A percentile compares a stretch with the other conserved stretches of the same genome.
Conservation (phyloP, 1,140 invertebrate genomes). For the Trichonephila clavipes region DNA sequence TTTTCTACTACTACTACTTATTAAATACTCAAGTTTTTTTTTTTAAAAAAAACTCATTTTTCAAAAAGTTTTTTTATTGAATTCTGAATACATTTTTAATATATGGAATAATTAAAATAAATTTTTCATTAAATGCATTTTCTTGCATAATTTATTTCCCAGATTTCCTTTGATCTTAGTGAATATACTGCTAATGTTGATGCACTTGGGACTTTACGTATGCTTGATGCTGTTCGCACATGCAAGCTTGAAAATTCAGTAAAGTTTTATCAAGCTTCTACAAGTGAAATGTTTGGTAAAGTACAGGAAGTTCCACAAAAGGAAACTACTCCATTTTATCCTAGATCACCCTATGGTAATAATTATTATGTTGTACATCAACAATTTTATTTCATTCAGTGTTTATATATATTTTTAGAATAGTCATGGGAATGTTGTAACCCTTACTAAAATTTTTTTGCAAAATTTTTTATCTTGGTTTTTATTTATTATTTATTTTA, state of each 20-base stretch:
- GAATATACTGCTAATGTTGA: constrained; percentile 99
- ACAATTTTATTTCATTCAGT: not conserved
- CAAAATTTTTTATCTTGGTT: too few species aligned
- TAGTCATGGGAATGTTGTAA: not conserved
- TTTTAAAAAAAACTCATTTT: too few species aligned
- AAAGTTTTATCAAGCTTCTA: constrained; percentile 98
- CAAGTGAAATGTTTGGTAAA: constrained; percentile 99
- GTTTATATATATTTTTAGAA: not conserved
- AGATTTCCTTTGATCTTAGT: constrained; percentile 97
- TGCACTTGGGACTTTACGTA: constrained; percentile 95
- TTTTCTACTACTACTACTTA: too few species aligned
- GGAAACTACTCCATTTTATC: constrained; percentile 99
- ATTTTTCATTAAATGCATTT: not conserved
- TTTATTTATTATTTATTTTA: too few species aligned
- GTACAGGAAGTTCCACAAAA: constrained; percentile 97
- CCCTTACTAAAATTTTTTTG: too few species aligned
- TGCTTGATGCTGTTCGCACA: constrained; percentile 97
- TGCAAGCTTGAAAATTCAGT: constrained; percentile 92
- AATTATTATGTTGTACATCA: not conserved
- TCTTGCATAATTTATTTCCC: not conserved
- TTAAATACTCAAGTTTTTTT: too few species aligned
- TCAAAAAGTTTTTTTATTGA: too few species aligned
- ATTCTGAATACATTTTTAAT: too few species aligned
- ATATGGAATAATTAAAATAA: not conserved
- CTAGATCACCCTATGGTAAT: constrained; percentile 98